A percentile compares a stretch with the other conserved stretches of the same genome.
phyloP scores from a whole-genome alignment of 2,797 vertebrate species.

The Anabas testudineus region DNA sequence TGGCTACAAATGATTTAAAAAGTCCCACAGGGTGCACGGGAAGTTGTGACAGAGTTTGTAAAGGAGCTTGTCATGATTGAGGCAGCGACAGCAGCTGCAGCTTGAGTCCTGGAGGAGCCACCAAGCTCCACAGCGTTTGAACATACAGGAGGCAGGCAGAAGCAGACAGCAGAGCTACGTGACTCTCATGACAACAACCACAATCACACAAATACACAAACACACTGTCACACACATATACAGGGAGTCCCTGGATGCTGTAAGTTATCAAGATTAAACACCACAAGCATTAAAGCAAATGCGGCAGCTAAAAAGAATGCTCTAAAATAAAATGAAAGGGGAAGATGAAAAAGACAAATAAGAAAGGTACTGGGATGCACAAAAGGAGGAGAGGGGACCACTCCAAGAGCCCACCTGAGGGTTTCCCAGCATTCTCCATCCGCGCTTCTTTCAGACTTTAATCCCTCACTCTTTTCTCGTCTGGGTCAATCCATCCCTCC shows the following conservation, averaged over 20 bases:
- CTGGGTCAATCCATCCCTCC: conserved; percentile 55
- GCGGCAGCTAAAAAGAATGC: conserved; percentile 27
- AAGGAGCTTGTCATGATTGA: conserved; percentile 53
- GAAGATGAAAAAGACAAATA: not conserved
- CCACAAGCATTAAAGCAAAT: conserved; percentile 33
- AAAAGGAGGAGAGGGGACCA: conserved; percentile 37
- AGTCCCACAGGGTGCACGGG: conserved; percentile 45
- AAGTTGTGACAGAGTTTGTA: conserved; percentile 57
- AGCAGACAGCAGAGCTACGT: conserved; percentile 72
- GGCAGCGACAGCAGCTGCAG: conserved; percentile 48
- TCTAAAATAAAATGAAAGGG: conserved; percentile 42
- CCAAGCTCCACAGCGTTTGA: conserved; percentile 69
- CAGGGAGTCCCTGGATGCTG: conserved; percentile 46
- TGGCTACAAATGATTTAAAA: conserved; percentile 74
- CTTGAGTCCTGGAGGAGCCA: conserved; percentile 67
- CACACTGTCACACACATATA: conserved; percentile 36
- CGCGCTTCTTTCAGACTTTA: conserved; percentile 49
- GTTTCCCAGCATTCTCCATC: conserved; percentile 75
- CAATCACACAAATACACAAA: conserved; percentile 52
- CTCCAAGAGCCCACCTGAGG: conserved; percentile 75
- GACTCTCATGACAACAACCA: conserved; percentile 73
- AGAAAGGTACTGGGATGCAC: conserved; percentile 28
- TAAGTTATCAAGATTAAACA: conserved; percentile 60
- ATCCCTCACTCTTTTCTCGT: conserved; percentile 41
- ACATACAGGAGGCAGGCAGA: conserved; percentile 70